Evolutionary conservation across 1,140 invertebrate species (phyloP), one percentile per base, ranked within the genome.

Genomic region (Copidosoma floridanum): DNA sequence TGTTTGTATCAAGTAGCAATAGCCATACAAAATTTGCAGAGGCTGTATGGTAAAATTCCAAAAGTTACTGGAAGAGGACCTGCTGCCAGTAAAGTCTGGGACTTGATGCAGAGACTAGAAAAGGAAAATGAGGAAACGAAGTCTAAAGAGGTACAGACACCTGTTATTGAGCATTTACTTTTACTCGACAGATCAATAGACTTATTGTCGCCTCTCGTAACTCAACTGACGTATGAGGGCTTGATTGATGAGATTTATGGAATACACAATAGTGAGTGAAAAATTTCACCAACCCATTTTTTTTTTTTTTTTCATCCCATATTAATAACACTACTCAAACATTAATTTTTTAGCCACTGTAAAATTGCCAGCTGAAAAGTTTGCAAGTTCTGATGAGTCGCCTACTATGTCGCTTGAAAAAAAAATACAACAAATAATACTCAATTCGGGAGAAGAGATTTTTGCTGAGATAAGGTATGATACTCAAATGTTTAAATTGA

Each of bases 211-310:
- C 93, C 95, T 3, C 79, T 99, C 61, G 87, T 93, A 1, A 97
- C 94, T 0, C 97, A 99, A 71, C 83, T 98, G 16, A 99, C 96
- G 0, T 99, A 99, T 74, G 96, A 99, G 81, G 97, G 96, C 16
- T 81, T 99, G 11, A 94, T 99, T 67, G 97, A 97, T 82, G 92
- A 94, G 82, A 85, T 93, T 64, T 95, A 89, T 81, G 85, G 85
- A 27, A 88, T 92, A 44, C 82, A 84, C 70, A 85, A 85, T 65
- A 88, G 88, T 88, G 77, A 82, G 71, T 70, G 3, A 18, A n/a
- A 26, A 44, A 35, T 32, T 50, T 48, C 20, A 44, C 50, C n/a
- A 27, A 54, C 6, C 38, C 23, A 12, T 2, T 1, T 43, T 46
- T 2, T 50, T 3, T 32, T 44, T 44, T 47, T 32, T 53, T 20